Evolutionary conservation across 2,888 invertebrate species (phyloP), one percentile per base, ranked within the genome.

Genomic region (Pelosia muscerda): DNA sequence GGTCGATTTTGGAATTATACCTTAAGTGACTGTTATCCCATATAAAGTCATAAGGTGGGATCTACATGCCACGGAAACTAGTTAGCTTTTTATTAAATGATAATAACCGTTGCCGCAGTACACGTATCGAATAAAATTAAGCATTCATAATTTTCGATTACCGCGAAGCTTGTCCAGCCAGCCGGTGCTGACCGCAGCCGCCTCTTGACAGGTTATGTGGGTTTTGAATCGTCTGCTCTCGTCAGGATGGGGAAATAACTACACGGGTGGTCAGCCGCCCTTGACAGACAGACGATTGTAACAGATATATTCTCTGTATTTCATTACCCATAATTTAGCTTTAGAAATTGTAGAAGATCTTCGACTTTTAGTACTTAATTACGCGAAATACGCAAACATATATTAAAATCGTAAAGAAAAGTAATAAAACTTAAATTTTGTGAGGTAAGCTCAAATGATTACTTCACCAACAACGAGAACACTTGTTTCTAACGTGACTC

Each of bases 61-160:
- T 77, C 71, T 74, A 69, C 77, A 77, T 78, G 74, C 78, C 66
- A 63, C 69, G 68, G 61, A 75, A 72, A 78, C 76, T 69, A 68
- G 79, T 73, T 67, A 64, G 10, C 69, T 61, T 75, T 80, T 81
- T 73, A 78, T 75, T 74, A 76, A 76, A 77, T 72, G 75, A 79
- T 81, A 76, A 75, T 74, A 77, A 84, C 78, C 69, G 80, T 74
- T 73, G 74, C 65, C 68, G 68, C 58, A 67, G 65, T 71, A 66
- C 22, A 54, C 19, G 63, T 59, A 60, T 70, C 72, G 72, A 75
- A 62, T 69, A 75, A 80, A 91, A 91, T 92, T 90, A 90, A 86
- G 85, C 85, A 88, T 90, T 89, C 86, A 89, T 86, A 90, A 90
- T 92, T 91, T 92, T 91, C 88, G 90, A 91, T 92, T 91, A 90